Evolutionary conservation across 2,888 invertebrate species (phyloP).

Genomic region (Chrysomela aeneicollis): DNA sequence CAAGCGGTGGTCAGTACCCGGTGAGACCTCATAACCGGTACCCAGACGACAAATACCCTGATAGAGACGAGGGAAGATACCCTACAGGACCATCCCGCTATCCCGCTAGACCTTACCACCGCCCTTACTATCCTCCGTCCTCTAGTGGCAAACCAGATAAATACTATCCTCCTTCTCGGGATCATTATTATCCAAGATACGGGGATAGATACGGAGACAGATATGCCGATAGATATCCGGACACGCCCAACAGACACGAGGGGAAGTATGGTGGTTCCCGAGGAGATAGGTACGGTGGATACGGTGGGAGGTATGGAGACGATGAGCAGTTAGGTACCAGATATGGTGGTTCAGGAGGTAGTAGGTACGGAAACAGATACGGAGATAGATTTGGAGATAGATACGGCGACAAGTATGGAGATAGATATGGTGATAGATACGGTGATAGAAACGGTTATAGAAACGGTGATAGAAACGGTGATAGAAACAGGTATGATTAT

Average conservation of each 20-base stretch:
- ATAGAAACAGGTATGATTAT: slow-evolving; percentile 44
- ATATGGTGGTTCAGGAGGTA: slow-evolving; percentile 33
- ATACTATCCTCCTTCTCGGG: slow-evolving; percentile 29
- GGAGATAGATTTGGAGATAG: slow-evolving; percentile 49
- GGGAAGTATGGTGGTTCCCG: slow-evolving; percentile 44
- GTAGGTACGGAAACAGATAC: slow-evolving; percentile 54
- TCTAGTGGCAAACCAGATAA: slow-evolving; percentile 31
- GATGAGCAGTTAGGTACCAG: slow-evolving; percentile 32
- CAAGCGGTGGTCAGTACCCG: slow-evolving; percentile 37
- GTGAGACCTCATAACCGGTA: slow-evolving; percentile 33
- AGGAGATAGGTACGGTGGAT: slow-evolving; percentile 40
- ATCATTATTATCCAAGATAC: slow-evolving; percentile 6
- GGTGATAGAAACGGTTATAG: slow-evolving; percentile 51
- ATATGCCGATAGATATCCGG: slow-evolving; percentile 35
- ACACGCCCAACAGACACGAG: slow-evolving; percentile 26
- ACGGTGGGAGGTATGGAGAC: slow-evolving; percentile 40
- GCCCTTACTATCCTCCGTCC: slow-evolving; percentile 45
- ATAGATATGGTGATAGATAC: slow-evolving; percentile 51
- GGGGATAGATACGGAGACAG: slow-evolving; percentile 40
- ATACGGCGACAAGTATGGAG: slow-evolving; percentile 46
- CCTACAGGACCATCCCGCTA: not conserved
- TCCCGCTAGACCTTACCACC: slow-evolving; percentile 27
- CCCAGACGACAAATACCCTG: slow-evolving; percentile 35
- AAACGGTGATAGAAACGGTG: slow-evolving; percentile 48
- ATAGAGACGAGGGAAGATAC: slow-evolving; percentile 29